phyloP scores from a whole-genome alignment of 2,113 vertebrate species.

The Nycticryphes semicollaris region DNA sequence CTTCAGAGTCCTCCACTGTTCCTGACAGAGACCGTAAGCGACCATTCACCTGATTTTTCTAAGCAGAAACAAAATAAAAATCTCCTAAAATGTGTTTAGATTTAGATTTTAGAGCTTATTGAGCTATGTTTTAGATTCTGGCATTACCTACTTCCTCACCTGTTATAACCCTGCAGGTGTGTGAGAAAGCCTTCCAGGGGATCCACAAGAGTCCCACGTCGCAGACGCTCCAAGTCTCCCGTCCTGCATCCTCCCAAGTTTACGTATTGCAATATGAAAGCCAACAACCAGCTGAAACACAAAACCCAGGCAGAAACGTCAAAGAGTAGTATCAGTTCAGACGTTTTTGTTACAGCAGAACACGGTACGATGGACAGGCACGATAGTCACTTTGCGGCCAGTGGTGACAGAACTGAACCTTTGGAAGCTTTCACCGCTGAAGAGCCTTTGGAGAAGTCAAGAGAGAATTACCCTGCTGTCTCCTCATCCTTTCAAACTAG shows the following conservation, averaged over 20 bases:
- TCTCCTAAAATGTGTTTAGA: not conserved
- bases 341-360: constrained; percentile 72
- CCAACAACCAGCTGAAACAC: constrained; percentile 81
- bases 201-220: constrained; percentile 68
- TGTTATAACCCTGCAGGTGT: constrained; percentile 52
- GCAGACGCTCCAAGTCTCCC: constrained; percentile 84
- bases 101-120: not conserved
- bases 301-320: constrained; percentile 78
- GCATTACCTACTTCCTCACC: not conserved
- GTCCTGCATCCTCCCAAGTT: constrained; percentile 91
- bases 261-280: constrained; percentile 82
- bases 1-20: not conserved
- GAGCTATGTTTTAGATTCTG: not conserved
- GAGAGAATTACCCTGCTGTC: constrained; percentile 32
- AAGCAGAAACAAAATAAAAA: not conserved
- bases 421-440: constrained; percentile 55
- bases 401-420: constrained; percentile 65
- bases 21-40: not conserved
- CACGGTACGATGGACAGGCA: constrained; percentile 59
- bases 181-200: constrained; percentile 79
- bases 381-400: constrained; percentile 73
- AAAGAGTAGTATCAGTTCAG: constrained; percentile 56
- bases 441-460: constrained; percentile 55
- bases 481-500: constrained; percentile 66
- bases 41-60: not conserved